phyloP scores from a whole-genome alignment of 2,888 invertebrate genomes.

The Hirtodrosophila alboralis region DNA sequence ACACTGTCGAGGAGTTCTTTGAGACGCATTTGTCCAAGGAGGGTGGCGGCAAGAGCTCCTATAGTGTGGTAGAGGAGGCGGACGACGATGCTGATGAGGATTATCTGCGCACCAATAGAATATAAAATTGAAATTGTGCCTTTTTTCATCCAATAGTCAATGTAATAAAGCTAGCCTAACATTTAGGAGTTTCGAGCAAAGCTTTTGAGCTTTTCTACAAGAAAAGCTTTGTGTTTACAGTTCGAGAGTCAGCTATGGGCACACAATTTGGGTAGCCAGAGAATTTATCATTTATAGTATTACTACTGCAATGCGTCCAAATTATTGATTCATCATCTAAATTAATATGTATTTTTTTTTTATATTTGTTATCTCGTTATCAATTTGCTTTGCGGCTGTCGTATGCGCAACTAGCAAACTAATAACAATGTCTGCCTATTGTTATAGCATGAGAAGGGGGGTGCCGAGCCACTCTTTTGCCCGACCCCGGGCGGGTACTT shows the following conservation, averaged over 20 bases:
- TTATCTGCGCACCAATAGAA: slow-evolving; percentile 63
- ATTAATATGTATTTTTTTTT: slow-evolving; percentile 41
- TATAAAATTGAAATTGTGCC: slow-evolving; percentile 39
- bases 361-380: slow-evolving; percentile 59
- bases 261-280: slow-evolving; percentile 10
- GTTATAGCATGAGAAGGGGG: slow-evolving; percentile 11
- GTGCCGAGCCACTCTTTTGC: slow-evolving; percentile 6
- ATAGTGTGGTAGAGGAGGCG: slow-evolving; percentile 84
- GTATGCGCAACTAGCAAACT: background rate
- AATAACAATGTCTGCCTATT: slow-evolving; percentile 52
- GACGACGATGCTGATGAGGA: slow-evolving; percentile 85
- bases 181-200: slow-evolving; percentile 29
- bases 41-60: slow-evolving; percentile 76
- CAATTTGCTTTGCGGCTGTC: slow-evolving; percentile 31
- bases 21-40: slow-evolving; percentile 90
- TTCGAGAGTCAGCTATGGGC: slow-evolving; percentile 18
- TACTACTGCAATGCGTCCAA: slow-evolving; percentile 57
- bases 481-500: slow-evolving; percentile 27
- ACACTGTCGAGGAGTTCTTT: slow-evolving; percentile 98
- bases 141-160: slow-evolving; percentile 34
- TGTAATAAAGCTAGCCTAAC: slow-evolving; percentile 50
- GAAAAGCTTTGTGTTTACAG: slow-evolving; percentile 42
- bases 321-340: slow-evolving; percentile 58
- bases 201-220: slow-evolving; percentile 41
- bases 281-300: slow-evolving; percentile 15